Evolutionary conservation across 2,888 invertebrate species (phyloP).

Genomic region (Drosophila vallismaia): DNA sequence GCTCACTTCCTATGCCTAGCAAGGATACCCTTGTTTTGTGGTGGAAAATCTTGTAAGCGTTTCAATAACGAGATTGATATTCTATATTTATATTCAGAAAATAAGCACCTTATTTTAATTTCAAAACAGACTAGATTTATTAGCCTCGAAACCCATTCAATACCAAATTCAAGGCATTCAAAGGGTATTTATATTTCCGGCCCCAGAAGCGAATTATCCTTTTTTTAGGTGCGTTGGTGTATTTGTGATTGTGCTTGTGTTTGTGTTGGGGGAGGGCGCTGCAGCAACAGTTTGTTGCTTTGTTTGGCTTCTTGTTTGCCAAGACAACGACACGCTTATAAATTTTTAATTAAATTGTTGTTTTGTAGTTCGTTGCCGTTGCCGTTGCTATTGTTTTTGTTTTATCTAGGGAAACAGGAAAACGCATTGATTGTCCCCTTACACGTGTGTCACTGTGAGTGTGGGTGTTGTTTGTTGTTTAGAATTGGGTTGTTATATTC

Average conservation of each 20-base stretch:
- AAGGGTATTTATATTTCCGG: neutral
- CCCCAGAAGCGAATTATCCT: neutral
- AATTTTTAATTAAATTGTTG: constrained; percentile 73
- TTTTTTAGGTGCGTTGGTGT: constrained; percentile 5
- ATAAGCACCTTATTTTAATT: no score
- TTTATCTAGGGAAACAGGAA: constrained; percentile 42
- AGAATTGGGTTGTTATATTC: constrained; percentile 15
- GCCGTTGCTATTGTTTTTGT: constrained; percentile 15
- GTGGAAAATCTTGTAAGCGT: no score
- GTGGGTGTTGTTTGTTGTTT: constrained; percentile 20
- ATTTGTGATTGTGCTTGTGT: constrained; percentile 9
- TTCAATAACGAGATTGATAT: no score
- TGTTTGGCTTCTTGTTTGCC: constrained; percentile 63
- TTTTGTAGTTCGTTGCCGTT: constrained; percentile 38
- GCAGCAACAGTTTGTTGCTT: constrained; percentile 70
- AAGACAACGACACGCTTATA: constrained; percentile 68
- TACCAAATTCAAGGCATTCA: no score
- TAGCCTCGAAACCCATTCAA: no score
- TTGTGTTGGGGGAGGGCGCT: constrained; percentile 15
- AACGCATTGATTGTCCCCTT: constrained; percentile 64
- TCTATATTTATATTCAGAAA: no score
- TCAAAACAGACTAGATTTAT: no score
- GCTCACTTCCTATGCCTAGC: constrained; percentile 12
- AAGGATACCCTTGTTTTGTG: neutral
- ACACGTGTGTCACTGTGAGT: neutral